A percentile compares a stretch with the other conserved stretches of the same genome.
Evolutionary conservation across 2,888 invertebrate species (phyloP).

Genomic region (Amiota communis): DNA sequence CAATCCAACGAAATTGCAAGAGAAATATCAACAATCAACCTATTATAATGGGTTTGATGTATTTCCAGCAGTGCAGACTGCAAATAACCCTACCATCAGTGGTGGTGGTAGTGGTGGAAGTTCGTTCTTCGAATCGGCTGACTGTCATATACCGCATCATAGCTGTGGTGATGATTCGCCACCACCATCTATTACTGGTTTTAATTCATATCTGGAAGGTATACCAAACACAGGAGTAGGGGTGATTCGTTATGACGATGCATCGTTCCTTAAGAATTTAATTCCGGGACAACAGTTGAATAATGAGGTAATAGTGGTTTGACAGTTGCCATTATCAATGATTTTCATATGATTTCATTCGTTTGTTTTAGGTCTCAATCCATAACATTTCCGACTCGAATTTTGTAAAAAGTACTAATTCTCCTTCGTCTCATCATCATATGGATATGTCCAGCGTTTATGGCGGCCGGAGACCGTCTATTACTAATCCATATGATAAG

Average conservation of each 20-base stretch:
- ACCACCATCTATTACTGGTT: conserved; percentile 70
- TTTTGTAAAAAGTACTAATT: conserved; percentile 68
- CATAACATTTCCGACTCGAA: conserved; percentile 73
- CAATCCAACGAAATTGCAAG: conserved; percentile 53
- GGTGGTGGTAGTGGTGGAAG: conserved; percentile 43
- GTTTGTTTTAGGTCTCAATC: conserved; percentile 69
- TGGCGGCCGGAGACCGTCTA: conserved; percentile 54
- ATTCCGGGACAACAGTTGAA: conserved; percentile 74
- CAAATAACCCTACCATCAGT: conserved; percentile 39
- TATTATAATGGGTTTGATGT: conserved; percentile 72
- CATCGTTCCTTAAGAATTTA: conserved; percentile 71
- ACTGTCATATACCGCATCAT: conserved; percentile 66
- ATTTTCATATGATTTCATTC: conserved; percentile 6
- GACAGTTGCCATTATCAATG: conserved; percentile 12
- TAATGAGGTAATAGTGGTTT: conserved; percentile 68
- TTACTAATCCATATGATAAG: conserved; percentile 63
- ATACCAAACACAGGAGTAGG: conserved; percentile 71
- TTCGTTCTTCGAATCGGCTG: conserved; percentile 53
- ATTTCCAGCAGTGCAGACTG: conserved; percentile 53
- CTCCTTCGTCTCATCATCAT: conserved; percentile 70
- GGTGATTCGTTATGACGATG: conserved; percentile 72
- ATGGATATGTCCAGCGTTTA: conserved; percentile 73
- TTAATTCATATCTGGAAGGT: conserved; percentile 71
- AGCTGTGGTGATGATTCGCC: conserved; percentile 72
- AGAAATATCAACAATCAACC: conserved; percentile 69